phyloP scores from a whole-genome alignment of 2,113 vertebrate species.

The Pangasianodon gigas region DNA sequence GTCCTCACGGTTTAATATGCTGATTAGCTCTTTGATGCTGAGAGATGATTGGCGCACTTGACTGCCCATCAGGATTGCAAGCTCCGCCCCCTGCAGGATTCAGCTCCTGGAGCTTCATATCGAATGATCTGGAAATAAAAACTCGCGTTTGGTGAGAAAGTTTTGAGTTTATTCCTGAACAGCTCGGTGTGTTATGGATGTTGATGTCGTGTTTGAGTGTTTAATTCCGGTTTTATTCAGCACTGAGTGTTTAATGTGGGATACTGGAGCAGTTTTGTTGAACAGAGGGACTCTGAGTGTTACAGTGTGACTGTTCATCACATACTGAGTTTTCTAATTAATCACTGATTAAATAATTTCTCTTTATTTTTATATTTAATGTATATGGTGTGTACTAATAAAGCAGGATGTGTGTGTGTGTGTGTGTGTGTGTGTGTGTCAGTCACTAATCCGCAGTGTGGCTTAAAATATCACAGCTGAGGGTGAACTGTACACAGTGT shows the following conservation, averaged over 20 bases:
- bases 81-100: constrained; percentile 14
- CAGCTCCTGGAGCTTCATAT: not conserved
- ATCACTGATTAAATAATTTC: not conserved
- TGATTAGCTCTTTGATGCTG: not conserved
- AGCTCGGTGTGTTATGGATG: not conserved
- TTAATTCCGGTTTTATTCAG: not conserved
- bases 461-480: not conserved
- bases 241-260: not conserved
- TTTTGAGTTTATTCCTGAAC: not conserved
- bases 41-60: constrained; percentile 14
- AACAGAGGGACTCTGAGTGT: not conserved
- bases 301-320: not conserved
- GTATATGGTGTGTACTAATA: not conserved
- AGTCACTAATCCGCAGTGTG: not conserved
- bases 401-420: not conserved
- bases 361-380: not conserved
- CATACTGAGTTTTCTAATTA: not conserved
- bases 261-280: too few relatives aligned
- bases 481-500: not conserved
- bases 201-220: not conserved
- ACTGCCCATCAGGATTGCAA: constrained; percentile 12
- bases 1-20: constrained; percentile 12
- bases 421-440: not conserved
- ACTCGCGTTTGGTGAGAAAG: not conserved
- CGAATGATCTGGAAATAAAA: not conserved